phyloP scores from a whole-genome alignment of 1,140 invertebrate species.

The Bombyx mori region DNA sequence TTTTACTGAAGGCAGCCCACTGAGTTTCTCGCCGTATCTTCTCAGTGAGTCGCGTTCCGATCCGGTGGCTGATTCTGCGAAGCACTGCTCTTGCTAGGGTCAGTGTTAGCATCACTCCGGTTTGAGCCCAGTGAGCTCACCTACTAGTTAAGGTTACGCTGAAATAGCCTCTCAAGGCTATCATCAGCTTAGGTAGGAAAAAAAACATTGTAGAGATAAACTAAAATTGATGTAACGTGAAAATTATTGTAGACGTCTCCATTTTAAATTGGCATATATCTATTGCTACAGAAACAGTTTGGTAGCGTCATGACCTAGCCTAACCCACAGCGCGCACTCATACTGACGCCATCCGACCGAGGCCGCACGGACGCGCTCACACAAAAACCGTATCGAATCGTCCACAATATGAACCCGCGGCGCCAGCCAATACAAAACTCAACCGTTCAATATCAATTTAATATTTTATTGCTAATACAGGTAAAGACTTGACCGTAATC shows the following conservation, averaged over 20 bases:
- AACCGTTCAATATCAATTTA: conserved; percentile 4
- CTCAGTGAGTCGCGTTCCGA: too few relatives aligned
- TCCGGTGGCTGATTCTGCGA: too few relatives aligned
- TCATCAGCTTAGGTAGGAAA: too few relatives aligned
- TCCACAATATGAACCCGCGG: conserved; percentile 26
- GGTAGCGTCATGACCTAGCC: conserved; percentile 39
- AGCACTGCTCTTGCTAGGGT: too few relatives aligned
- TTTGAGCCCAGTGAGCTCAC: too few relatives aligned
- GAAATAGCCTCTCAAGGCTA: too few relatives aligned
- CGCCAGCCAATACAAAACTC: conserved; percentile 1
- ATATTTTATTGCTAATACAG: conserved; percentile 4
- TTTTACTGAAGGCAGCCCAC: too few relatives aligned
- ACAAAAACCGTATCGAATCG: conserved; percentile 56
- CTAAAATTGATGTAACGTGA: too few relatives aligned
- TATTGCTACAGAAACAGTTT: conserved; percentile 8
- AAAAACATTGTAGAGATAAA: too few relatives aligned
- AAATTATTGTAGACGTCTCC: not conserved
- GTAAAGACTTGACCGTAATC: not conserved
- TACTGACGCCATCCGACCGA: conserved; percentile 23
- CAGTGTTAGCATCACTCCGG: too few relatives aligned
- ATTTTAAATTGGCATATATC: not conserved
- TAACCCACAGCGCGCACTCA: conserved; percentile 31
- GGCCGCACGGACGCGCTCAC: conserved; percentile 27
- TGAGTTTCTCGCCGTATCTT: too few relatives aligned
- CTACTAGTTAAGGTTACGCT: too few relatives aligned